Conservation (phyloP, 1,140 invertebrate species). For the Rhizoglyphus robini region DNA sequence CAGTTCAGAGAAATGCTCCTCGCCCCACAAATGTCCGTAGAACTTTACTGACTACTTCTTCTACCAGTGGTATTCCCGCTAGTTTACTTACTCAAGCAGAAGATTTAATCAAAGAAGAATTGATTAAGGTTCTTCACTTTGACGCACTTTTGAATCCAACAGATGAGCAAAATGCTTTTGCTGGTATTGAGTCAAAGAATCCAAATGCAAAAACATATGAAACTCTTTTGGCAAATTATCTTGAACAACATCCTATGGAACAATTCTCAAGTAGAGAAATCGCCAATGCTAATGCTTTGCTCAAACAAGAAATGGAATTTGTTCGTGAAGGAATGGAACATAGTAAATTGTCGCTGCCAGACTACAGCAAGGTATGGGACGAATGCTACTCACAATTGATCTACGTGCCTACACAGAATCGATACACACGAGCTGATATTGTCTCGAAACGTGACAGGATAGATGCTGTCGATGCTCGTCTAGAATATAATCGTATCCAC, state of each 20-base stretch:
- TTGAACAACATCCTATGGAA: constrained; percentile 72
- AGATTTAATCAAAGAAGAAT: constrained; percentile 91
- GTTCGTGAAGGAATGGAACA: constrained; percentile 87
- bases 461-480: constrained; percentile 59
- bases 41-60: constrained; percentile 55
- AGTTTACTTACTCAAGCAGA: constrained; percentile 85
- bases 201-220: neutral
- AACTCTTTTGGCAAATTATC: constrained; percentile 49
- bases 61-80: constrained; percentile 47
- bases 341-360: constrained; percentile 75
- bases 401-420: constrained; percentile 69
- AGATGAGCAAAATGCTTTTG: constrained; percentile 29
- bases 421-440: constrained; percentile 82
- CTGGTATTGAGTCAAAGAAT: constrained; percentile 5
- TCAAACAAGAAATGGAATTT: constrained; percentile 78
- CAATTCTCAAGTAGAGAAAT: constrained; percentile 57
- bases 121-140: constrained; percentile 86
- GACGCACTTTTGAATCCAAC: constrained; percentile 50
- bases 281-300: constrained; percentile 68
- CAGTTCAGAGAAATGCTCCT: constrained; percentile 76
- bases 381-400: constrained; percentile 78
- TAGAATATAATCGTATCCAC: constrained; percentile 64
- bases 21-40: constrained; percentile 73
- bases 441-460: constrained; percentile 89
- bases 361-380: constrained; percentile 91